Conservation (phyloP, 2,113 vertebrate genomes). For the Blennius ocellaris region DNA sequence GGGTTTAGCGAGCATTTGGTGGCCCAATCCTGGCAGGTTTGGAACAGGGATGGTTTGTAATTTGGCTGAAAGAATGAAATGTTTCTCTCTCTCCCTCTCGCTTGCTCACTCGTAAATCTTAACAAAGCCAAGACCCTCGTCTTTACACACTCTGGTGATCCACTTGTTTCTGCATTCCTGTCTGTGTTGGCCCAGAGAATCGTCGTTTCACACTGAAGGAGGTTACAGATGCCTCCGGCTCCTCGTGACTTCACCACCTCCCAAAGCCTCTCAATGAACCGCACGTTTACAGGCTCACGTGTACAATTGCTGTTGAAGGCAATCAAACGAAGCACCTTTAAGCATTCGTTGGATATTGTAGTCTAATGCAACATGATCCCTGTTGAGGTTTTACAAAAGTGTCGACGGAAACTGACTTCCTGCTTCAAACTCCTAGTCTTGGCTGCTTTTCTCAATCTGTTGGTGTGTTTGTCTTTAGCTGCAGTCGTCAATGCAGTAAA, state of each 20-base stretch:
- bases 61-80: slow-evolving; percentile 41
- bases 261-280: neutral
- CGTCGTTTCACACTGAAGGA: slow-evolving; percentile 57
- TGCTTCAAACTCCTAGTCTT: too few relatives aligned
- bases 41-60: slow-evolving; percentile 9
- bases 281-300: neutral
- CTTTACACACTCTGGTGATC: slow-evolving; percentile 43
- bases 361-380: neutral
- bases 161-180: slow-evolving; percentile 62
- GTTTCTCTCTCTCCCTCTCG: slow-evolving; percentile 31
- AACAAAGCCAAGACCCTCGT: slow-evolving; percentile 29
- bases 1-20: neutral
- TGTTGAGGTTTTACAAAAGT: too few relatives aligned
- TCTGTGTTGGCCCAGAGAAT: slow-evolving; percentile 45
- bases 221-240: slow-evolving; percentile 60
- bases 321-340: neutral
- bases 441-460: too few relatives aligned
- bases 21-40: neutral
- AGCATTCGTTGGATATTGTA: neutral
- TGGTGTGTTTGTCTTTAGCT: too few relatives aligned
- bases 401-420: neutral
- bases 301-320: neutral
- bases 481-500: too few relatives aligned
- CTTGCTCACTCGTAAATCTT: slow-evolving; percentile 64
- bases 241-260: neutral